A percentile compares a stretch with the other conserved stretches of the same genome.
Evolutionary conservation across 2,888 invertebrate genomes (phyloP).

Genomic region (Dasypogon diadema): DNA sequence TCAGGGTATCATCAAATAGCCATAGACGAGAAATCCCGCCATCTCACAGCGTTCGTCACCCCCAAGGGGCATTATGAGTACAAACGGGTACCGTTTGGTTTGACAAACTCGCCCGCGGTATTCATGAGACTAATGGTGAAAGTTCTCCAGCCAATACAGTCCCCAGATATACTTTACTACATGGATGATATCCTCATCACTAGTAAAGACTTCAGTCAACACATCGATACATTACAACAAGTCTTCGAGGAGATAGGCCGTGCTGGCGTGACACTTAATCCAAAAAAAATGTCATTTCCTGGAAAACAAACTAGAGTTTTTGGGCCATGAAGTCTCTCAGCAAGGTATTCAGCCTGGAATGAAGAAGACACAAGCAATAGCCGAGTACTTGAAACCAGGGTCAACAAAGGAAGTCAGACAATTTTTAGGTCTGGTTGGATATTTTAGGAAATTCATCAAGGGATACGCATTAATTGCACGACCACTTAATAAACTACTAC

Average conservation of each 20-base stretch:
- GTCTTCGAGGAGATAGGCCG: too few relatives aligned
- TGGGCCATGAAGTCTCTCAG: background rate
- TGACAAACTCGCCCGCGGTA: slow-evolving; percentile 59
- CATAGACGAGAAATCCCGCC: slow-evolving; percentile 19
- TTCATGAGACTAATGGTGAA: slow-evolving; percentile 49
- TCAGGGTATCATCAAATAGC: slow-evolving; percentile 49
- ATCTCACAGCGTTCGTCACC: slow-evolving; percentile 58
- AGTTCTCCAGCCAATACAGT: background rate
- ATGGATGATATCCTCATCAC: background rate
- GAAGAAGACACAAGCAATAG: background rate
- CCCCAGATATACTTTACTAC: background rate
- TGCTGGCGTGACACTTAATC: too few relatives aligned
- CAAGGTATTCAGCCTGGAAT: background rate
- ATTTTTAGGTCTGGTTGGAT: background rate
- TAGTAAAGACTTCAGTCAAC: background rate
- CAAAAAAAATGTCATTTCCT: background rate
- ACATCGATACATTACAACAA: too few relatives aligned
- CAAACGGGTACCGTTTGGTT: slow-evolving; percentile 59
- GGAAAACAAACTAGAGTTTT: background rate
- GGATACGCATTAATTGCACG: background rate
- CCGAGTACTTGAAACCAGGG: background rate
- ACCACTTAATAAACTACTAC: background rate
- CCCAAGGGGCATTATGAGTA: slow-evolving; percentile 60
- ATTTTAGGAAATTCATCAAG: background rate
- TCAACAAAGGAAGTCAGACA: background rate